Percentiles rank a stretch among this genome's conserved stretches.
Conservation (phyloP, 2,888 invertebrate species). For the Unio pictorum region DNA sequence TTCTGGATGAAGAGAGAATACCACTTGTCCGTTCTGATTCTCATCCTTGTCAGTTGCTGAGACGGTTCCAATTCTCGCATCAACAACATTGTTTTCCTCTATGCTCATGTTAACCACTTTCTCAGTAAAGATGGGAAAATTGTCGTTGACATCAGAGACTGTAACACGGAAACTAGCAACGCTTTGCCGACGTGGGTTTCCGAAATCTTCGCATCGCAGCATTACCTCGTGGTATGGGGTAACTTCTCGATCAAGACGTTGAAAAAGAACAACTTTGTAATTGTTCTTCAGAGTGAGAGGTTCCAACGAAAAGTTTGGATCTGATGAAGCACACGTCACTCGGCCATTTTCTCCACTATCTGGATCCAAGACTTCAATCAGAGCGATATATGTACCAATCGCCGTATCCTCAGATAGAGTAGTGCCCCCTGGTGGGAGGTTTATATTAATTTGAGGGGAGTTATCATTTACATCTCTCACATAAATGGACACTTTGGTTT, state of each 20-base stretch:
- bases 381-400: conserved; percentile 93
- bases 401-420: conserved; percentile 77
- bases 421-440: conserved; percentile 84
- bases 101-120: conserved; percentile 47
- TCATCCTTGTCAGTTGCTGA: conserved; percentile 57
- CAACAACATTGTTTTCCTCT: conserved; percentile 58
- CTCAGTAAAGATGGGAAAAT: conserved; percentile 56
- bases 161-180: conserved; percentile 47
- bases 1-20: conserved; percentile 46
- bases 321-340: conserved; percentile 51
- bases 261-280: conserved; percentile 51
- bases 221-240: conserved; percentile 49
- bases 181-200: conserved; percentile 47
- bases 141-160: conserved; percentile 64
- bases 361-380: conserved; percentile 81
- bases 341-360: conserved; percentile 58
- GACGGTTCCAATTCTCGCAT: conserved; percentile 49
- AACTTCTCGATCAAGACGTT: conserved; percentile 56
- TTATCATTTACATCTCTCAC: conserved; percentile 87
- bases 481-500: conserved; percentile 75
- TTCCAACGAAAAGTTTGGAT: conserved; percentile 48
- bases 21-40: conserved; percentile 45
- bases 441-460: conserved; percentile 87
- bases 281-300: conserved; percentile 37
- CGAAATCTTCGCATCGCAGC: conserved; percentile 58